phyloP scores from a whole-genome alignment of 2,888 invertebrate species.

The Cephus runcator region DNA sequence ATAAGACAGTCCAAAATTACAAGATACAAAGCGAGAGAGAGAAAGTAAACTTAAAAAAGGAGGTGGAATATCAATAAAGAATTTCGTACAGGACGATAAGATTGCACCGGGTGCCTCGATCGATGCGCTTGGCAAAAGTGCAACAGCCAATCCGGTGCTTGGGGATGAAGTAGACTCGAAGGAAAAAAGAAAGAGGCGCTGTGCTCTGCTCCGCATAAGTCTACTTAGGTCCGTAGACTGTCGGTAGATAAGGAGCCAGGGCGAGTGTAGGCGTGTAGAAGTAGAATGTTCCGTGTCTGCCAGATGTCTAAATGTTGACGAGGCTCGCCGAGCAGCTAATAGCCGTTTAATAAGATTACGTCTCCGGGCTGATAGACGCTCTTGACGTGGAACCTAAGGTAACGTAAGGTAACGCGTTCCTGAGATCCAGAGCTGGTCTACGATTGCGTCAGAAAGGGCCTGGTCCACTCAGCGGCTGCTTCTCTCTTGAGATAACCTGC shows the following conservation, averaged over 20 bases:
- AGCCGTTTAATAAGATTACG: constrained; percentile 64
- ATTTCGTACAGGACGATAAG: neutral
- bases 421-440: constrained; percentile 10
- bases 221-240: neutral
- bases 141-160: neutral
- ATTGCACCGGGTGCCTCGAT: neutral
- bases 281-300: constrained; percentile 61
- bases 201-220: neutral
- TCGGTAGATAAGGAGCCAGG: constrained; percentile 4
- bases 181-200: neutral
- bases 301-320: constrained; percentile 64
- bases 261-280: constrained; percentile 49
- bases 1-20: neutral
- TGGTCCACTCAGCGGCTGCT: constrained; percentile 6
- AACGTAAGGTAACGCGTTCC: constrained; percentile 46
- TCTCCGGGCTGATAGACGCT: constrained; percentile 51
- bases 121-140: neutral
- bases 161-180: neutral
- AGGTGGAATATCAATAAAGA: neutral
- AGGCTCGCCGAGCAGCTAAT: constrained; percentile 62
- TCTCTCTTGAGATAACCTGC: neutral
- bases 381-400: constrained; percentile 49
- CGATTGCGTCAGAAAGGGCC: neutral
- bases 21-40: neutral
- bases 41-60: neutral